Percentiles rank a stretch among this genome's conserved stretches.
These are phyloP conservation scores for Drosophila villosipedis DNA, from an alignment of 2,888 invertebrate genomes.

Conservation along the genomic window DNA sequence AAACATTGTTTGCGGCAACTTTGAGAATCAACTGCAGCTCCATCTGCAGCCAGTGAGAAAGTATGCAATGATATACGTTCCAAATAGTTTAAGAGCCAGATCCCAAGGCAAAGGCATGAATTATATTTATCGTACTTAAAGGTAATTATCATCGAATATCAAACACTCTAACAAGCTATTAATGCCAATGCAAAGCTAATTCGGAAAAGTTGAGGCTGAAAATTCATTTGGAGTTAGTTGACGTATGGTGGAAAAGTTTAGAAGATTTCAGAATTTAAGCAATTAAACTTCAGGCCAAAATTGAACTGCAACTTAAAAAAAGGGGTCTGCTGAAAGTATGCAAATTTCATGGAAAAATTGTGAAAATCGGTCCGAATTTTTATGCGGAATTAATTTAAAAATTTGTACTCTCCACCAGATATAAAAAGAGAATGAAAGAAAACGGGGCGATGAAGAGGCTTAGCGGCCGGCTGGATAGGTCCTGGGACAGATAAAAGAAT, in stretches of 20 bases:
- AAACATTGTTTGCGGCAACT: conserved; percentile 52
- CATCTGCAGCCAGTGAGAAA: conserved; percentile 13
- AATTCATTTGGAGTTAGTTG: background rate
- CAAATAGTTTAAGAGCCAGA: background rate
- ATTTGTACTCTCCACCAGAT: conserved; percentile 1
- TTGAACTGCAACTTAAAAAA: background rate
- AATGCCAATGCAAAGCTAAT: background rate
- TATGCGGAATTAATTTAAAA: conserved; percentile 25
- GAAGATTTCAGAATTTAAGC: background rate
- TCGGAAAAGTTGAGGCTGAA: background rate
- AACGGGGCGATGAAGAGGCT: conserved; percentile 43
- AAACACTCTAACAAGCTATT: background rate
- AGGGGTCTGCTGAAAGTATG: background rate
- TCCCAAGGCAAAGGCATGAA: background rate
- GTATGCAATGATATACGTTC: conserved; percentile 9
- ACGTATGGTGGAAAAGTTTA: background rate
- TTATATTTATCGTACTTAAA: background rate
- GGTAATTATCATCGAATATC: background rate
- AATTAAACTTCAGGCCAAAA: background rate
- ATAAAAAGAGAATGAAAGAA: conserved; percentile 2
- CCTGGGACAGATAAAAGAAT: conserved; percentile 63
- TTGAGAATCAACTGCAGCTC: conserved; percentile 28
- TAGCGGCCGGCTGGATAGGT: conserved; percentile 53
- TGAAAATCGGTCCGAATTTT: background rate
- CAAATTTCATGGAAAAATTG: conserved; percentile 5